Percentiles rank a stretch among this genome's conserved stretches.
phyloP scores from a whole-genome alignment of 2,888 invertebrate species.

The Linyphia triangularis region DNA sequence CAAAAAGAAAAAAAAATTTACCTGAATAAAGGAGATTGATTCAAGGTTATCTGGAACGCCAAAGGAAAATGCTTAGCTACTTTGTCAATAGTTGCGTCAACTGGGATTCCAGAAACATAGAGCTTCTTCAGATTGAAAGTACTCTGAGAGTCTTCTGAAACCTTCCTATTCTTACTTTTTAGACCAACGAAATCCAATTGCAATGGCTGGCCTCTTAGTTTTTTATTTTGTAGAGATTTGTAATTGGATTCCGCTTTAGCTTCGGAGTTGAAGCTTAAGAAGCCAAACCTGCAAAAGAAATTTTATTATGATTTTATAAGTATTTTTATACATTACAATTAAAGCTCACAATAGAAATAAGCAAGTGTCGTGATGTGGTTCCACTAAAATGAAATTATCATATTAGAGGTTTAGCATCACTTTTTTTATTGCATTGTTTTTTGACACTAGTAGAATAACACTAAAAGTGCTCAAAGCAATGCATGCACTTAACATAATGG shows the following conservation, averaged over 20 bases:
- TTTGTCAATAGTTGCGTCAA: conserved; percentile 6
- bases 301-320: too few species aligned
- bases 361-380: conserved; percentile 58
- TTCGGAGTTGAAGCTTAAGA: conserved; percentile 47
- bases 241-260: conserved; percentile 50
- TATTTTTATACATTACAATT: too few species aligned
- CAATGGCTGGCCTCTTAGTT: conserved; percentile 22
- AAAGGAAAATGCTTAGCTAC: conserved; percentile 23
- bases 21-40: conserved; percentile 17
- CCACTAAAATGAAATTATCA: conserved; percentile 40
- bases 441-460: conserved; percentile 7
- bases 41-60: conserved; percentile 23
- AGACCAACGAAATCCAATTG: conserved; percentile 55
- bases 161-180: conserved; percentile 37
- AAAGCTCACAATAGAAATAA: too few species aligned
- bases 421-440: conserved; percentile 64
- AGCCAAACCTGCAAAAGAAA: conserved; percentile 69
- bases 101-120: conserved; percentile 16
- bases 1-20: not conserved
- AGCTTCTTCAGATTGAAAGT: conserved; percentile 17
- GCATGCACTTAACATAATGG: conserved; percentile 26
- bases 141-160: not conserved
- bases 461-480: conserved; percentile 63
- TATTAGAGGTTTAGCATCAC: conserved; percentile 31
- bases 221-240: conserved; percentile 19